A percentile compares a stretch with the other conserved stretches of the same genome.
Conservation (phyloP, 2,888 invertebrate genomes). For the Sylvicola cinctus region DNA sequence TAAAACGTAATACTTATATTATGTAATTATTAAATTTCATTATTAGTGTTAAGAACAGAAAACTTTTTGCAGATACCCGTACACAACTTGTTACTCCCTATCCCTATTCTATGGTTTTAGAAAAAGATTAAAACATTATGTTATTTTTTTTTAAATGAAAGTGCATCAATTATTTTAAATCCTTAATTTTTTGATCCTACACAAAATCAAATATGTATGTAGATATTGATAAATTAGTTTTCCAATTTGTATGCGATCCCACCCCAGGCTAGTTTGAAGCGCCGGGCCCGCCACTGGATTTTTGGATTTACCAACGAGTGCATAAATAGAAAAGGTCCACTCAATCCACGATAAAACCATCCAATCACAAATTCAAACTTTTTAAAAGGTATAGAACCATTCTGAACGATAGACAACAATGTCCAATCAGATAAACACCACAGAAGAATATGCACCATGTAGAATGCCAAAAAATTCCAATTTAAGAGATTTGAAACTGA, state of each 20-base stretch:
- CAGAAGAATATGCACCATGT: slow-evolving; percentile 73
- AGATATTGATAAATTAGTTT: no score
- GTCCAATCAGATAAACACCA: slow-evolving; percentile 97
- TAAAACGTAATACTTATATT: no score
- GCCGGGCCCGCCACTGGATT: slow-evolving; percentile 84
- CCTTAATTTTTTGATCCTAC: no score
- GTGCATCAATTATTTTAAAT: no score
- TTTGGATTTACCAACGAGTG: slow-evolving; percentile 71
- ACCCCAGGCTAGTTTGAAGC: slow-evolving; percentile 86
- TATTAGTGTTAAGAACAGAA: no score
- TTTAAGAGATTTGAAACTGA: slow-evolving; percentile 62
- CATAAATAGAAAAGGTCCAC: slow-evolving; percentile 73
- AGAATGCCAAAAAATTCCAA: slow-evolving; percentile 79
- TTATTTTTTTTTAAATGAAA: no score
- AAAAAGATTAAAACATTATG: no score
- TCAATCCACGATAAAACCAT: slow-evolving; percentile 85
- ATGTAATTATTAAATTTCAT: no score
- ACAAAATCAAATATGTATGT: no score
- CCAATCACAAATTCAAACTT: slow-evolving; percentile 87
- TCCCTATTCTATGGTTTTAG: no score
- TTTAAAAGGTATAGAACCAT: slow-evolving; percentile 80
- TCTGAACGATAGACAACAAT: slow-evolving; percentile 73
- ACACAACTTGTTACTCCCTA: no score
- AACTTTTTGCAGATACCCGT: no score
- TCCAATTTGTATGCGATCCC: slow-evolving; percentile 44